Evolutionary conservation across 2,797 vertebrate genomes (phyloP), one percentile per base, ranked within the genome.

Genomic region (Zalophus californianus): DNA sequence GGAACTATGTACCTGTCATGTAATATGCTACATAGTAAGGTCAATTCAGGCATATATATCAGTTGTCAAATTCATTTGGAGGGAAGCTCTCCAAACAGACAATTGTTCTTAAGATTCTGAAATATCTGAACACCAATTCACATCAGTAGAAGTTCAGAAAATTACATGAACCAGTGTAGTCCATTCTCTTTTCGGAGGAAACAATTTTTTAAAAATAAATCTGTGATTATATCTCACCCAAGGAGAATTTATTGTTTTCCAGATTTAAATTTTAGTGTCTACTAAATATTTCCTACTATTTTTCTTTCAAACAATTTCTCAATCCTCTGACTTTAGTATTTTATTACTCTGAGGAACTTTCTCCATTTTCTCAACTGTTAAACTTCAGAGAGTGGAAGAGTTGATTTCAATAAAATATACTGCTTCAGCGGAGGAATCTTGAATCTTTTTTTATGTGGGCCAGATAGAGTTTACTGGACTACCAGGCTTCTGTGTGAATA

Each of bases 291-390:
- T 80, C 9, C 32, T 35, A 23, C 2, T 70, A 23, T 86, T 90
- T 90, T 78, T 50, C 73, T 75, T 80, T 78, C 64, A 96, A 90
- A n/a, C 79, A 84, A 84, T 44, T 77, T 90, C 20, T 94, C 25
- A 72, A 18, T 75, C 29, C 18, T 62, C 56, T 93, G 77, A 23
- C 27, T 92, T 97, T n/a, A 29, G 27, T 91, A 70, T 92, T 93
- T 38, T 54, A 29, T 52, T 25, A 41, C 18, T 80, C n/a, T 38
- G 64, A 72, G 50, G 48, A 62, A 60, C 21, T 32, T 48, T 73
- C 56, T 94, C 29, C 52, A 56, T 89, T 80, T 70, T 80, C 35
- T 88, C 52, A 82, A 84, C 52, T 1, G n/a, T 91, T 82, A 27
- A 78, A 58, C 38, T 90, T 91, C 62, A 68, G 68, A 72, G 84